phyloP scores from a whole-genome alignment of 2,113 vertebrate species.

The Cyanoramphus novaezelandiae region DNA sequence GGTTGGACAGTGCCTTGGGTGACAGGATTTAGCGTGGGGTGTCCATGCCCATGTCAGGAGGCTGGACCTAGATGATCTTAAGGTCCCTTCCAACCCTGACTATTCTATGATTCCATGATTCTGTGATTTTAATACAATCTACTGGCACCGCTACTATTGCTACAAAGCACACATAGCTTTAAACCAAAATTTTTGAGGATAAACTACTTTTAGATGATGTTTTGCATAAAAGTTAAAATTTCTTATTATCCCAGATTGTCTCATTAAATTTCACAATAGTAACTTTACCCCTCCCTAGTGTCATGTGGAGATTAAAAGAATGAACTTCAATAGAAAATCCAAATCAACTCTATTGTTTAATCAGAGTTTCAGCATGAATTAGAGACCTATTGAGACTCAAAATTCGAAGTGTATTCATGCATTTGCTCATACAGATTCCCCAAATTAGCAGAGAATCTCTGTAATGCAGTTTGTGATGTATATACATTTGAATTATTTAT shows the following conservation, averaged over 20 bases:
- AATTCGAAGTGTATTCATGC: not conserved
- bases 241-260: not conserved
- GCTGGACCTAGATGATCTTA: not conserved
- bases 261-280: not conserved
- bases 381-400: not conserved
- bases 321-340: not conserved
- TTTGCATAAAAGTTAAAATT: not conserved
- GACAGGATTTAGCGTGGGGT: not conserved
- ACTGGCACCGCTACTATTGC: not conserved
- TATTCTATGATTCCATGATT: not conserved
- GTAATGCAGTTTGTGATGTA: not conserved
- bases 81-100: not conserved
- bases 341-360: not conserved
- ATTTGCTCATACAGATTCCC: not conserved
- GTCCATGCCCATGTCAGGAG: not conserved
- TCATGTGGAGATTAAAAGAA: not conserved
- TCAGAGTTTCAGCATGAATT: not conserved
- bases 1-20: not conserved
- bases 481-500: not conserved
- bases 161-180: not conserved
- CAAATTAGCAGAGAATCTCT: not conserved
- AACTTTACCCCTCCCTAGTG: not conserved
- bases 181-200: not conserved
- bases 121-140: not conserved
- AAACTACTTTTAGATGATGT: not conserved